A percentile compares a stretch with the other conserved stretches of the same genome.
These are phyloP conservation scores for Abrostola triplasia DNA, from an alignment of 2,888 invertebrate genomes.

Conservation along the genomic window DNA sequence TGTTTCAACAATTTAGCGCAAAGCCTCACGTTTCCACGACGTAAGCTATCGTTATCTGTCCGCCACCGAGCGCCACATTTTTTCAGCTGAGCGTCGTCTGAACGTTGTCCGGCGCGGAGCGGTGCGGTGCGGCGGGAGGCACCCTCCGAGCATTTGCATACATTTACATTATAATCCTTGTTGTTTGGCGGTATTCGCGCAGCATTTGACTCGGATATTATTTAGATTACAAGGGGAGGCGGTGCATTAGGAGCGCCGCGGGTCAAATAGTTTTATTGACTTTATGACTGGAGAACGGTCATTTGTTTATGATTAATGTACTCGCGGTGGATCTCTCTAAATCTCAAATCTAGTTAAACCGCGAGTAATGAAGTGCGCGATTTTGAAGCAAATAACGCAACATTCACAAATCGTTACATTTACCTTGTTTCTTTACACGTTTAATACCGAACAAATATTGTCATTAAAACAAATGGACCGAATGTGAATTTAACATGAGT, in stretches of 20 bases:
- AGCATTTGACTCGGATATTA: constrained; percentile 62
- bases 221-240: constrained; percentile 57
- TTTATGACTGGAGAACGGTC: constrained; percentile 38
- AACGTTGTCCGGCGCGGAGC: constrained; percentile 5
- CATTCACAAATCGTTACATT: too few relatives aligned
- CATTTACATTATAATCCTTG: constrained; percentile 82
- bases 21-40: constrained; percentile 75
- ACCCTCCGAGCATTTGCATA: constrained; percentile 76
- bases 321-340: constrained; percentile 19
- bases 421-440: too few relatives aligned
- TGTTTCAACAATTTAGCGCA: constrained; percentile 75
- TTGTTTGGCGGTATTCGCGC: constrained; percentile 65
- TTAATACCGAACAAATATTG: too few relatives aligned
- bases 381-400: too few relatives aligned
- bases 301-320: constrained; percentile 53
- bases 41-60: constrained; percentile 77
- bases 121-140: constrained; percentile 21
- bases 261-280: constrained; percentile 65
- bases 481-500: too few relatives aligned
- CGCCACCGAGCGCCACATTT: constrained; percentile 55
- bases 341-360: constrained; percentile 21
- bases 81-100: constrained; percentile 28
- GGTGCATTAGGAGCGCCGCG: constrained; percentile 42
- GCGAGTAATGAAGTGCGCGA: constrained; percentile 17
- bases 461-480: too few relatives aligned